Percentiles rank a stretch among this genome's conserved stretches.
Conservation (phyloP, 2,113 vertebrate genomes). For the Struthio camelus region DNA sequence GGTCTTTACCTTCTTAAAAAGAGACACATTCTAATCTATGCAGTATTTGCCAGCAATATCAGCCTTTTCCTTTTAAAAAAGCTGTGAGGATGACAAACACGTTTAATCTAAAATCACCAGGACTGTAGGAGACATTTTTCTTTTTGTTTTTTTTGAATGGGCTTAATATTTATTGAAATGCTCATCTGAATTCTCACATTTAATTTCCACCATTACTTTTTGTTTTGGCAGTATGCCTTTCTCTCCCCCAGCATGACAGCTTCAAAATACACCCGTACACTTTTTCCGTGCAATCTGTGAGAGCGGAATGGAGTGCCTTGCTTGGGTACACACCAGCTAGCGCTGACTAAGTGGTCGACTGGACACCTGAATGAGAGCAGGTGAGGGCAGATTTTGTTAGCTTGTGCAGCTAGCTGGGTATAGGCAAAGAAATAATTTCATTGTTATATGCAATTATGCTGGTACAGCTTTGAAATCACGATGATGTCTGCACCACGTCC, state of each 20-base stretch:
- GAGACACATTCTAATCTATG: not conserved
- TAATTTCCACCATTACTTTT: not conserved
- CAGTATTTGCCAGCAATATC: not conserved
- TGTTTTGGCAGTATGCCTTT: not conserved
- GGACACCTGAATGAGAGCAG: not conserved
- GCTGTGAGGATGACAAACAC: not conserved
- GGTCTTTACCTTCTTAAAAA: not conserved
- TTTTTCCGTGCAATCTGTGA: not conserved
- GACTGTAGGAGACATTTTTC: not conserved
- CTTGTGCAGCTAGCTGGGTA: not conserved
- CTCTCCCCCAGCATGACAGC: not conserved
- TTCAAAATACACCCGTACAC: not conserved
- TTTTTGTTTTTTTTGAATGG: conserved; percentile 1
- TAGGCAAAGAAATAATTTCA: not conserved
- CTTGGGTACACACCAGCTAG: not conserved
- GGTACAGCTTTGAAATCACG: not conserved
- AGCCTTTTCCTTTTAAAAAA: conserved; percentile 31
- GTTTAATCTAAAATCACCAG: not conserved
- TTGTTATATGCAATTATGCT: not conserved
- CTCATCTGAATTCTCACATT: not conserved
- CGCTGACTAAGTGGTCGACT: not conserved
- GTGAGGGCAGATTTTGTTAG: not conserved
- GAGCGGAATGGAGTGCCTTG: not conserved
- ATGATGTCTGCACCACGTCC: not conserved
- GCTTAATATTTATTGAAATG: not conserved